Evolutionary conservation across 1,140 invertebrate species (phyloP).

Genomic region (Monochamus saltuarius): DNA sequence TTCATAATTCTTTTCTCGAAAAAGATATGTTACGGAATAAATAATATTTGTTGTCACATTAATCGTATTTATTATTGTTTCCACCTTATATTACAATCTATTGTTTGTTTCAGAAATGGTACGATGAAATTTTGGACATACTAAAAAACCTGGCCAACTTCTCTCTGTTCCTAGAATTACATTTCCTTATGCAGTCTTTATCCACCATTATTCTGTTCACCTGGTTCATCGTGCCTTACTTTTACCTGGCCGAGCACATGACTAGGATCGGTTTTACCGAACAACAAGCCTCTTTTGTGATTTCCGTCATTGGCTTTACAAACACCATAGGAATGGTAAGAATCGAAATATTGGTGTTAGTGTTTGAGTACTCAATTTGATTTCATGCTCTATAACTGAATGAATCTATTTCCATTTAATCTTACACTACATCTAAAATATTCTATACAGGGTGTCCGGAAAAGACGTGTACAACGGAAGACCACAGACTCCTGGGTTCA

Average conservation of each 20-base stretch:
- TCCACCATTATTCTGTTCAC: slow-evolving; percentile 84
- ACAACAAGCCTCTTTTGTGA: slow-evolving; percentile 69
- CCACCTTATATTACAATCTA: neutral
- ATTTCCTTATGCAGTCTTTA: slow-evolving; percentile 77
- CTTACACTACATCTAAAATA: too few species aligned
- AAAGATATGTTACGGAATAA: too few species aligned
- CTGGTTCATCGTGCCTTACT: slow-evolving; percentile 89
- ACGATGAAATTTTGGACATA: slow-evolving; percentile 68
- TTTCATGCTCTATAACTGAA: too few species aligned
- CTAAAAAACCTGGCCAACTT: slow-evolving; percentile 75
- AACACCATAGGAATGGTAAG: slow-evolving; percentile 87
- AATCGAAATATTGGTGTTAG: too few species aligned
- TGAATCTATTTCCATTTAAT: too few species aligned
- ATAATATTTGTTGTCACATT: too few species aligned
- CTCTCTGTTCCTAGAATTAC: slow-evolving; percentile 73
- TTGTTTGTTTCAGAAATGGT: slow-evolving; percentile 70
- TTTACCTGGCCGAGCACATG: slow-evolving; percentile 79
- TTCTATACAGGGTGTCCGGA: too few species aligned
- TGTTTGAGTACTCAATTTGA: too few species aligned
- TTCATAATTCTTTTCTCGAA: too few species aligned
- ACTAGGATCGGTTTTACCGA: slow-evolving; percentile 64
- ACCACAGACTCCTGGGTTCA: too few species aligned
- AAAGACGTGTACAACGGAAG: too few species aligned
- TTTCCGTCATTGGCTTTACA: slow-evolving; percentile 83
- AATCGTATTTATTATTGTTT: too few species aligned